These are phyloP conservation scores for Neodontobutis hainanensis DNA, from an alignment of 2,113 vertebrate species.

Conservation along the genomic window DNA sequence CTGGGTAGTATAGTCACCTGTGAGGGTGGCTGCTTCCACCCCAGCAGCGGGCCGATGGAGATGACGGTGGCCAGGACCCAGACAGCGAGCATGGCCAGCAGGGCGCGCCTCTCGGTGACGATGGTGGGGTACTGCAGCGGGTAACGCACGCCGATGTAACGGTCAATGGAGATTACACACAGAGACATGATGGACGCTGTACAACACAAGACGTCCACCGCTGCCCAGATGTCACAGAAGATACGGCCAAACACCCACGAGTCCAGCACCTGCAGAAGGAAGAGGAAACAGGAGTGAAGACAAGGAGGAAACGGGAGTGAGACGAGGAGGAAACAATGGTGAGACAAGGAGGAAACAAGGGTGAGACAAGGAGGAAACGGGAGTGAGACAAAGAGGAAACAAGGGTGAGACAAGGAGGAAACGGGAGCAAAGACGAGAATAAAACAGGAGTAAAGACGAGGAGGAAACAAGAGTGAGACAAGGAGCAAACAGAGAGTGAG, in stretches of 20 bases:
- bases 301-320: background rate
- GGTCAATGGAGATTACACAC: constrained; percentile 70
- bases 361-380: no score
- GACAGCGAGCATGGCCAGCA: constrained; percentile 66
- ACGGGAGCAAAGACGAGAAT: background rate
- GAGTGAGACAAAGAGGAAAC: no score
- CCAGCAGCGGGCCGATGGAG: constrained; percentile 69
- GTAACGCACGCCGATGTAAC: constrained; percentile 65
- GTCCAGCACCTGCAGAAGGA: constrained; percentile 50
- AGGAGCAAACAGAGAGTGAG: no score
- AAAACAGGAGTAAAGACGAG: background rate
- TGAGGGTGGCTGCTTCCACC: constrained; percentile 67
- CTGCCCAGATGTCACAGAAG: constrained; percentile 72
- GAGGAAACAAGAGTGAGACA: no score
- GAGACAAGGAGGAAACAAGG: no score
- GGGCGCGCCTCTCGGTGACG: constrained; percentile 54
- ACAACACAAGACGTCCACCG: constrained; percentile 71
- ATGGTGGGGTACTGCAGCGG: constrained; percentile 65
- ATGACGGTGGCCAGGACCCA: constrained; percentile 66
- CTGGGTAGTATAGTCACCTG: constrained; percentile 34
- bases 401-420: background rate
- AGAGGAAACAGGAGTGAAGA: no score
- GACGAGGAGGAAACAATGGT: background rate
- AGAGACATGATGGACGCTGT: constrained; percentile 72
- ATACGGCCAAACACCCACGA: constrained; percentile 68